phyloP scores from a whole-genome alignment of 2,113 vertebrate genomes.

The Neogale vison region DNA sequence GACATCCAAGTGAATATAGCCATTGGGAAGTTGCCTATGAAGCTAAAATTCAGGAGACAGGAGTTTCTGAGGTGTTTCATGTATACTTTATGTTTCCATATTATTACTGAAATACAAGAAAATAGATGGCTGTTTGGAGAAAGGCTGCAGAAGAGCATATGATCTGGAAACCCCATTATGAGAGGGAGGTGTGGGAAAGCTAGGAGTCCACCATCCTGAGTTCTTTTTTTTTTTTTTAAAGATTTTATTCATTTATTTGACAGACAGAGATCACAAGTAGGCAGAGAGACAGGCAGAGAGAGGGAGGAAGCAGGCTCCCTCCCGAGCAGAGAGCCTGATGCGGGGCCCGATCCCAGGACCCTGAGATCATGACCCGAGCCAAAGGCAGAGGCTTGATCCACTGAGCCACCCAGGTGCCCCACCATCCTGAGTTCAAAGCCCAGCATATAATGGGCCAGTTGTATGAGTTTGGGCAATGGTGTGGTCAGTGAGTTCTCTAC shows the following conservation, averaged over 20 bases:
- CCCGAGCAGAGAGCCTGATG: too few species aligned
- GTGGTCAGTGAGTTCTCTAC: background rate
- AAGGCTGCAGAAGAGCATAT: background rate
- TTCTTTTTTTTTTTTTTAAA: background rate
- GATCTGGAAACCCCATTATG: background rate
- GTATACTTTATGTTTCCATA: background rate
- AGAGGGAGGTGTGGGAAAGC: background rate
- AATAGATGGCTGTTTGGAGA: background rate
- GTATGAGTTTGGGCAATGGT: background rate
- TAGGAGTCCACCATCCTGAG: background rate
- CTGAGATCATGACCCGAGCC: too few species aligned
- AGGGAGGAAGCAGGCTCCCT: too few species aligned
- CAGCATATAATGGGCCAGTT: rapidly evolving
- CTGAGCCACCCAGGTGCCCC: too few species aligned
- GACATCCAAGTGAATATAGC: background rate
- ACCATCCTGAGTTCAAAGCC: background rate
- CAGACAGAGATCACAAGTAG: too few species aligned
- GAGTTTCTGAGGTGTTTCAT: background rate
- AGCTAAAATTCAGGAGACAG: background rate
- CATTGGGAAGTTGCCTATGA: background rate
- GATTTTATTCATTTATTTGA: too few species aligned
- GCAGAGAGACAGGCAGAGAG: too few species aligned
- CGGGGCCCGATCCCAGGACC: too few species aligned
- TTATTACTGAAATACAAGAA: background rate
- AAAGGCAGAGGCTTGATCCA: too few species aligned